These are phyloP conservation scores for Drosophila cardini DNA, from an alignment of 1,140 invertebrate genomes.

Conservation along the genomic window DNA sequence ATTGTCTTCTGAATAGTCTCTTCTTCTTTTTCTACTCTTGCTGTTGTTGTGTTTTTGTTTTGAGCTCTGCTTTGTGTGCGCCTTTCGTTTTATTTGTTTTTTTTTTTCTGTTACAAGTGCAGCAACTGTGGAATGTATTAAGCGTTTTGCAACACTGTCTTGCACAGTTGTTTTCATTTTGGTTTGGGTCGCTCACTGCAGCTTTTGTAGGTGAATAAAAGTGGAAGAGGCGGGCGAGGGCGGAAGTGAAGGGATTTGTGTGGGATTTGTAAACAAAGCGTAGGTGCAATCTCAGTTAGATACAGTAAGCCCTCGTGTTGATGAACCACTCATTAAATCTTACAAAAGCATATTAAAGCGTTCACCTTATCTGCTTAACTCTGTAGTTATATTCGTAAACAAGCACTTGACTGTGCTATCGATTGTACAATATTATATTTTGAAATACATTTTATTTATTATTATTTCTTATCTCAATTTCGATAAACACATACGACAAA, in stretches of 20 bases:
- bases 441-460: constrained; percentile 15
- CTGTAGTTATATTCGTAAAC: neutral
- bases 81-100: constrained; percentile 48
- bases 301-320: neutral
- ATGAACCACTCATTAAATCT: neutral
- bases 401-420: constrained; percentile 7
- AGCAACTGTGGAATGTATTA: constrained; percentile 54
- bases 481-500: neutral
- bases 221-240: neutral
- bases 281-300: constrained; percentile 18
- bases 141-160: constrained; percentile 67
- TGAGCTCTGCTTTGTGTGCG: constrained; percentile 50
- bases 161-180: constrained; percentile 22
- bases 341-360: neutral
- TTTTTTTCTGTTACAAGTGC: constrained; percentile 60
- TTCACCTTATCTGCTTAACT: neutral
- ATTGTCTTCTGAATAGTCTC: constrained; percentile 43
- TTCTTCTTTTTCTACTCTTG: constrained; percentile 44
- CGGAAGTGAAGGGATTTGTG: constrained; percentile 3
- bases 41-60: constrained; percentile 61
- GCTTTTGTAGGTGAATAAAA: constrained; percentile 13
- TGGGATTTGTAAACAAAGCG: constrained; percentile 29
- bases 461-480: constrained; percentile 7
- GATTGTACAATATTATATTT: constrained; percentile 25
- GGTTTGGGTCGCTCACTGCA: neutral